These are phyloP conservation scores for Oscheius myriophilus DNA, from an alignment of 2,888 invertebrate genomes.

Conservation along the genomic window DNA sequence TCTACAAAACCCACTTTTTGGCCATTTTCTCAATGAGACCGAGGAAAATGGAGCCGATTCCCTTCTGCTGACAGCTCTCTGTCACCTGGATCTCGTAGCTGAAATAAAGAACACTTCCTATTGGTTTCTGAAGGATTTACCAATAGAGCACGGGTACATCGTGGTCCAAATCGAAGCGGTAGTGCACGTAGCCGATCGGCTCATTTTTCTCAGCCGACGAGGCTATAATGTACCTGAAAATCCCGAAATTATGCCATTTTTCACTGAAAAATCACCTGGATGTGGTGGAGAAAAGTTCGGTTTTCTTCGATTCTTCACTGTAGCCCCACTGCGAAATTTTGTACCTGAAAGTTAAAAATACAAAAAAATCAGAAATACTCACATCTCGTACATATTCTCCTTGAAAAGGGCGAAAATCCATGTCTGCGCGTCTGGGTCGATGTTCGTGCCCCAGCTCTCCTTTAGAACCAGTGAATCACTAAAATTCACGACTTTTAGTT, in stretches of 20 bases:
- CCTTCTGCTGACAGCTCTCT: conserved; percentile 79
- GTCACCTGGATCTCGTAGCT: conserved; percentile 90
- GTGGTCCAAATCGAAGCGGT: conserved; percentile 85
- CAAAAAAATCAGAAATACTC: conserved; percentile 26
- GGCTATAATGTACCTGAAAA: conserved; percentile 45
- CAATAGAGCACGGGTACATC: conserved; percentile 81
- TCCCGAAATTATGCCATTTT: neutral
- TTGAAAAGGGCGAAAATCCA: conserved; percentile 65
- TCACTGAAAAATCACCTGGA: conserved; percentile 67
- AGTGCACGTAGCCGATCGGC: conserved; percentile 82
- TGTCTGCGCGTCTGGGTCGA: conserved; percentile 44
- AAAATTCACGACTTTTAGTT: conserved; percentile 33
- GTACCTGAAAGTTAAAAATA: conserved; percentile 69
- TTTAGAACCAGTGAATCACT: conserved; percentile 55
- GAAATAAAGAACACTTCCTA: conserved; percentile 52
- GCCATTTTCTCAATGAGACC: conserved; percentile 82
- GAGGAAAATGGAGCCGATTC: conserved; percentile 85
- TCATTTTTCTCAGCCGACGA: conserved; percentile 40
- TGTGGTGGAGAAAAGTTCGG: conserved; percentile 73
- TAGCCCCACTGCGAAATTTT: conserved; percentile 79
- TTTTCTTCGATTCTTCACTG: conserved; percentile 72
- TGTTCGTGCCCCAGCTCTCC: conserved; percentile 63
- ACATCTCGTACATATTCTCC: conserved; percentile 63
- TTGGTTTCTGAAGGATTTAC: no score
- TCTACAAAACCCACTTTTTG: conserved; percentile 48